These are phyloP conservation scores for Aspidoscelis tigris DNA, from an alignment of 2,113 vertebrate species.

Conservation along the genomic window DNA sequence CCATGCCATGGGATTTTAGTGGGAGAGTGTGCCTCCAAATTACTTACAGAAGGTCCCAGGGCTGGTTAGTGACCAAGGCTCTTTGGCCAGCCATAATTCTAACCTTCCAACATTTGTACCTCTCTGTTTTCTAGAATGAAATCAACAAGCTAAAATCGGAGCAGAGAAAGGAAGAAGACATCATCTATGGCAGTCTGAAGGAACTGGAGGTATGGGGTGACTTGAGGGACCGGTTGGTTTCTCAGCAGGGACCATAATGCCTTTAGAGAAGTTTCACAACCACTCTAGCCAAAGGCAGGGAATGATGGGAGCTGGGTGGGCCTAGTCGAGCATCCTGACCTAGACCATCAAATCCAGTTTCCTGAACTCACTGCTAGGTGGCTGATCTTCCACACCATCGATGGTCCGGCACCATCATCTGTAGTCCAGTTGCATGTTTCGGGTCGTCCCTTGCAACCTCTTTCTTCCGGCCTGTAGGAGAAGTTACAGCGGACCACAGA, in stretches of 20 bases:
- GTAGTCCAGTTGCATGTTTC: too few relatives aligned
- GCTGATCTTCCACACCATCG: too few relatives aligned
- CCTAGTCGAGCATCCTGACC: too few relatives aligned
- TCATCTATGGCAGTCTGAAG: fast-evolving
- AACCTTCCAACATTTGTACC: fast-evolving
- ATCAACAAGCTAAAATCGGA: constrained; percentile 19
- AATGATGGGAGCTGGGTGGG: neutral
- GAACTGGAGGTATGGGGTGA: constrained; percentile 67
- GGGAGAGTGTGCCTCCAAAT: too few relatives aligned
- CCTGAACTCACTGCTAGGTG: too few relatives aligned
- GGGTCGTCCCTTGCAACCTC: neutral
- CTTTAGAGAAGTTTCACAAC: neutral
- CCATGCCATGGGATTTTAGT: too few relatives aligned
- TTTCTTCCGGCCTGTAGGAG: constrained; percentile 49
- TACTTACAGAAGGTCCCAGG: too few relatives aligned
- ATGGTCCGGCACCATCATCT: too few relatives aligned
- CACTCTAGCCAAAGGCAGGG: neutral
- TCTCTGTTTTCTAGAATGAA: constrained; percentile 56
- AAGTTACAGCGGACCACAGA: constrained; percentile 42
- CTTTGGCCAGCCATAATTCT: too few relatives aligned
- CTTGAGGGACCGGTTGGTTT: neutral
- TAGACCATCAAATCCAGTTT: too few relatives aligned
- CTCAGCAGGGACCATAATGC: too few relatives aligned
- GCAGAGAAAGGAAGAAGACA: neutral
- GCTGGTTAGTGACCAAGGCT: too few relatives aligned